Conservation (phyloP, 2,797 vertebrate genomes). For the Perdix hodgsoniae region DNA sequence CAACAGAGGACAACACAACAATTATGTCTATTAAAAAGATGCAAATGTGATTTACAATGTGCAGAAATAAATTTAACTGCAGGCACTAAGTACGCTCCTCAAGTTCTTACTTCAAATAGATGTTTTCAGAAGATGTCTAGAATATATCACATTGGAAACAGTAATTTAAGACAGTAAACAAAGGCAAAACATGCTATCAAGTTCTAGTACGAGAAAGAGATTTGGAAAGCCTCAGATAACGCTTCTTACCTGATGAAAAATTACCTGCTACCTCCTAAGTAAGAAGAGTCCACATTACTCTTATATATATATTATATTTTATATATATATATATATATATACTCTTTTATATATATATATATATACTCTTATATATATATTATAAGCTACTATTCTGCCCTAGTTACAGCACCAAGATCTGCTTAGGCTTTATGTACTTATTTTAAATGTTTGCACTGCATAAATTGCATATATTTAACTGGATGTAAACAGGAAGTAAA, state of each 20-base stretch:
- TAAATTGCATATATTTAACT: background rate
- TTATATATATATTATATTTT: too few relatives aligned
- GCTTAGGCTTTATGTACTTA: background rate
- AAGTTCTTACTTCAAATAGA: background rate
- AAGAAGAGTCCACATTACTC: background rate
- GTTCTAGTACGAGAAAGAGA: background rate
- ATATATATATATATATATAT: too few relatives aligned
- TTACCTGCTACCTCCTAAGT: background rate
- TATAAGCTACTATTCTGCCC: background rate
- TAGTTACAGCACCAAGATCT: background rate
- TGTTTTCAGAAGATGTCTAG: background rate
- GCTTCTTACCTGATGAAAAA: background rate
- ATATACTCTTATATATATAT: background rate
- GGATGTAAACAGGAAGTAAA: background rate
- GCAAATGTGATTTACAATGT: background rate
- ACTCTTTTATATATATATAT: too few relatives aligned
- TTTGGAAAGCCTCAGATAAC: background rate
- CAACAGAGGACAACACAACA: background rate
- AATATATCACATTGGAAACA: background rate
- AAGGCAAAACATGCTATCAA: background rate
- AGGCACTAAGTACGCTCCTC: background rate
- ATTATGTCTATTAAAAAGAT: background rate
- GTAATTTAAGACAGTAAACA: background rate
- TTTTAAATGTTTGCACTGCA: background rate
- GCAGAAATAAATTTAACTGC: background rate